Conservation (phyloP, 2,113 vertebrate species). For the Acanthochromis polyacanthus region DNA sequence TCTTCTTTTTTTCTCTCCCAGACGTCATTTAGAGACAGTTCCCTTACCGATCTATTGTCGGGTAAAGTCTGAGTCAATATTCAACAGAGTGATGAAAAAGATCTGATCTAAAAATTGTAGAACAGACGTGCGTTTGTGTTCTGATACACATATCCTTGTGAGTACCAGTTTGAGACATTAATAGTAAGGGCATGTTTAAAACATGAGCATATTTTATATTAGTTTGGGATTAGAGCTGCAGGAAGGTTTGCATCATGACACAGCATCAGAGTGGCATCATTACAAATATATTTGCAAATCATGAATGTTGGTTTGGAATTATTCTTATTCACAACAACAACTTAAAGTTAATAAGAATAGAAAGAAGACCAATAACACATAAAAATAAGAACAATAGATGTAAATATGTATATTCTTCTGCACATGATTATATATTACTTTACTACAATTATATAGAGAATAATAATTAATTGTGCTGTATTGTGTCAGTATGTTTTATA, state of each 20-base stretch:
- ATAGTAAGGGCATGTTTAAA: conserved; percentile 6
- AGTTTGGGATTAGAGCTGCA: background rate
- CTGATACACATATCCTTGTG: background rate
- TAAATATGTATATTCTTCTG: too few relatives aligned
- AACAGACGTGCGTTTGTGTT: background rate
- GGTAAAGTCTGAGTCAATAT: background rate
- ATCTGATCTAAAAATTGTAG: conserved; percentile 26
- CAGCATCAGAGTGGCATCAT: background rate
- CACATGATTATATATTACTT: too few relatives aligned
- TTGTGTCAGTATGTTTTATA: too few relatives aligned
- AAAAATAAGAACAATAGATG: too few relatives aligned
- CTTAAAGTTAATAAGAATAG: too few relatives aligned
- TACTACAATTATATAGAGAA: too few relatives aligned
- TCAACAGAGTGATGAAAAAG: conserved; percentile 19
- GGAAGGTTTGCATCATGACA: background rate
- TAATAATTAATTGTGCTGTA: too few relatives aligned
- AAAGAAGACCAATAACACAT: too few relatives aligned
- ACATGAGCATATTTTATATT: conserved; percentile 2
- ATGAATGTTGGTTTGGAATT: background rate
- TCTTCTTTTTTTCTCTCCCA: background rate
- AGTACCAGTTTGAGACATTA: background rate
- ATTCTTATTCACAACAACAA: too few relatives aligned
- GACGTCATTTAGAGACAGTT: conserved; percentile 28
- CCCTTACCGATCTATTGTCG: conserved; percentile 13
- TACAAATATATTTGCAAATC: background rate